A percentile compares a stretch with the other conserved stretches of the same genome.
phyloP scores from a whole-genome alignment of 35 echinoderm and acorn worm species.

The Acanthaster planci region DNA sequence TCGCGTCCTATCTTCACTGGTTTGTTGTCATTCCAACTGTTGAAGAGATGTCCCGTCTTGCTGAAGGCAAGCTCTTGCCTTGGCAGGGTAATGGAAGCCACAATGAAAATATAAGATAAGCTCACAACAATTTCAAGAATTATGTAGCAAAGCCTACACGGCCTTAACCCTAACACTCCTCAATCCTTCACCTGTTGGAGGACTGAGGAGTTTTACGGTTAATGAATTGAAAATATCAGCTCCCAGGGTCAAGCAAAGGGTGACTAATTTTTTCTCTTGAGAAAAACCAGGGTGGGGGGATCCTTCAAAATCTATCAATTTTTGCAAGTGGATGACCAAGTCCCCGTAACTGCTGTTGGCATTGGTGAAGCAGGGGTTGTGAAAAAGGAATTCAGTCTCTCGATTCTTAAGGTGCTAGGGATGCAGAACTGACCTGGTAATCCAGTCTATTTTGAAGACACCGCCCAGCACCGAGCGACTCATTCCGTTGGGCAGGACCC shows the following conservation, averaged over 20 bases:
- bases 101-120: not conserved
- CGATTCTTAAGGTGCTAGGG: no score
- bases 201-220: no score
- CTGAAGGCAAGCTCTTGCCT: conserved; percentile 91
- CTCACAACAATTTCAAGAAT: not conserved
- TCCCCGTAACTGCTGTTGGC: no score
- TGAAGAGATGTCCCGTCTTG: conserved; percentile 80
- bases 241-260: not conserved
- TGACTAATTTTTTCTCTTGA: not conserved
- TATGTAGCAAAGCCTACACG: not conserved
- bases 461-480: conserved; percentile 80
- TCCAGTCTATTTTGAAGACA: conserved; percentile 95
- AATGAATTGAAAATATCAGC: no score
- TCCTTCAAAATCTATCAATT: no score
- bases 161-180: no score
- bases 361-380: not conserved
- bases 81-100: conserved; percentile 23
- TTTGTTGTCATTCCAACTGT: conserved; percentile 96
- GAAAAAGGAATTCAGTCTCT: no score
- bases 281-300: no score
- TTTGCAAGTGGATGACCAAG: no score
- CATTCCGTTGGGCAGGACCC: conserved; percentile 93
- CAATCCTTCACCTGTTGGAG: no score
- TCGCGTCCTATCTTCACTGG: conserved; percentile 98
- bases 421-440: conserved; percentile 61